These are phyloP conservation scores for Columbina picui DNA, from an alignment of 2,113 vertebrate species.

Conservation along the genomic window DNA sequence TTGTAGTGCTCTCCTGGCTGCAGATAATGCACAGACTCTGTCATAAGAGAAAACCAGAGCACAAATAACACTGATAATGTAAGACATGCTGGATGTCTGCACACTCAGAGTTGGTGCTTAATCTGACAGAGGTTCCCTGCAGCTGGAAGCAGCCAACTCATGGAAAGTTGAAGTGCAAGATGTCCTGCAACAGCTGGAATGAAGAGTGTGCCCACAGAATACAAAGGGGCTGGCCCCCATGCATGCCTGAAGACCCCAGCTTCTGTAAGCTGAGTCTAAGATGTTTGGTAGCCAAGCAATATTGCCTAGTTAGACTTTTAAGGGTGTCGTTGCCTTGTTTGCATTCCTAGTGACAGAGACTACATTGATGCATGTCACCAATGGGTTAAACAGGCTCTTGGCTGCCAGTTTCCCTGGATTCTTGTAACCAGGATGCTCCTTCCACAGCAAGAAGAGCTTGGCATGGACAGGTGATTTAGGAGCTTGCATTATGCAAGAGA, in stretches of 20 bases:
- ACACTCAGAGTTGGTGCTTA: background rate
- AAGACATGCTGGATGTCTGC: background rate
- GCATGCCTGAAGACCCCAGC: background rate
- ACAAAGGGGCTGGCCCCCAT: background rate
- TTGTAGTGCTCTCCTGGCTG: background rate
- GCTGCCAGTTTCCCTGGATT: background rate
- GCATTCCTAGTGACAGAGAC: too few relatives aligned
- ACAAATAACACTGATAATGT: too few relatives aligned
- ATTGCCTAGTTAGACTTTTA: background rate
- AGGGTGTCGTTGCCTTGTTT: background rate
- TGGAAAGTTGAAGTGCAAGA: background rate
- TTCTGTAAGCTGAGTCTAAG: background rate
- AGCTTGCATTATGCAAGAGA: background rate
- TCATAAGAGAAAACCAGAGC: background rate
- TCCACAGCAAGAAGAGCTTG: background rate
- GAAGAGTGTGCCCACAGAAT: background rate
- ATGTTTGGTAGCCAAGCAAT: background rate
- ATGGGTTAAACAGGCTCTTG: background rate
- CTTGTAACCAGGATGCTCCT: background rate
- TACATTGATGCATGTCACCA: accelerated
- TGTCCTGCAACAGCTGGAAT: background rate
- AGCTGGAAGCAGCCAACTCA: background rate
- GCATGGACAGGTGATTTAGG: background rate
- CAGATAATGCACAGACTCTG: background rate
- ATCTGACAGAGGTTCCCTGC: background rate